A percentile compares a stretch with the other conserved stretches of the same genome.
Evolutionary conservation across 2,888 invertebrate genomes (phyloP).

Genomic region (Cryptus armator): DNA sequence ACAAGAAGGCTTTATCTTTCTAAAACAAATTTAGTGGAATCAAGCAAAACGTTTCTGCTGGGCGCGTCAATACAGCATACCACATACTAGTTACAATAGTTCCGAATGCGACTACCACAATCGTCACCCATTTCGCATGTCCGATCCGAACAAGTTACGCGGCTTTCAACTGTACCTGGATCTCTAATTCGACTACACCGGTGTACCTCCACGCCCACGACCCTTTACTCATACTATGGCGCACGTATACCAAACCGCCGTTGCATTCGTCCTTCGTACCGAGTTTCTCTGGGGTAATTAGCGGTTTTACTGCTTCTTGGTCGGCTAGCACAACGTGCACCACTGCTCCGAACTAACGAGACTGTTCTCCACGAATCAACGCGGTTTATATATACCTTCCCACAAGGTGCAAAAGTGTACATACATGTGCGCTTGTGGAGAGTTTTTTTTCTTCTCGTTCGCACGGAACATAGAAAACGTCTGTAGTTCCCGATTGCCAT

Average conservation of each 20-base stretch:
- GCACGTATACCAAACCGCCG: slow-evolving; percentile 1
- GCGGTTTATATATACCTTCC: slow-evolving; percentile 22
- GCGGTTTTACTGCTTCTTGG: slow-evolving; percentile 55
- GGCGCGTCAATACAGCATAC: not conserved
- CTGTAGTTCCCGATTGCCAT: no score
- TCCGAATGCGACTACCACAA: not conserved
- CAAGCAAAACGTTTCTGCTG: no score
- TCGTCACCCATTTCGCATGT: not conserved
- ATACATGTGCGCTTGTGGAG: not conserved
- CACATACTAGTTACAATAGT: not conserved
- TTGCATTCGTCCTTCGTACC: not conserved
- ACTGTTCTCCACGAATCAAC: slow-evolving; percentile 46
- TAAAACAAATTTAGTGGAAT: no score
- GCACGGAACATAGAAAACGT: no score
- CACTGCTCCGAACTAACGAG: slow-evolving; percentile 47
- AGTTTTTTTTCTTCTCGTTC: no score
- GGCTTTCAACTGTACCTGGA: slow-evolving; percentile 18
- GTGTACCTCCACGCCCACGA: slow-evolving; percentile 5
- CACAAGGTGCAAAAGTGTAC: slow-evolving; percentile 1
- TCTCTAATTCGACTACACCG: slow-evolving; percentile 36
- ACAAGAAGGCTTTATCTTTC: no score
- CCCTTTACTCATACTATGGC: not conserved
- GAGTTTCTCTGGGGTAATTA: slow-evolving; percentile 57
- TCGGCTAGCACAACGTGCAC: slow-evolving; percentile 33
- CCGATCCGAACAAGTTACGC: slow-evolving; percentile 1